Conservation (phyloP, 2,888 invertebrate genomes). For the Heliconius ismenius region DNA sequence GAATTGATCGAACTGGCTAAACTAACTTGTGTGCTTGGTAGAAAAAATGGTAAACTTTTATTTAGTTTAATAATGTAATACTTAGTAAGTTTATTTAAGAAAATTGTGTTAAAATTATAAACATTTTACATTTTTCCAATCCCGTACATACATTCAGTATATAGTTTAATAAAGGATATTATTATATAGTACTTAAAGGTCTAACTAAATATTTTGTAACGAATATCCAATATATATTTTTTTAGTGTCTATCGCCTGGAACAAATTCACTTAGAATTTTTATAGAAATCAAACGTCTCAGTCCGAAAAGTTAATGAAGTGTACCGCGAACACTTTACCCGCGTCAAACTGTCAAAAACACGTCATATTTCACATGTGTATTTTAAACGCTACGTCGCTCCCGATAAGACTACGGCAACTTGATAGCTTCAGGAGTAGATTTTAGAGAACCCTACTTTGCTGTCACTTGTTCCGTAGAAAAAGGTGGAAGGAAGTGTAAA, state of each 20-base stretch:
- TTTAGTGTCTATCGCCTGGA: constrained; percentile 4
- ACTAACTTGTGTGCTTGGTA: background rate
- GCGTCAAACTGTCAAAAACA: constrained; percentile 76
- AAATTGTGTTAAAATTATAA: too few relatives aligned
- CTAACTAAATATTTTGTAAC: background rate
- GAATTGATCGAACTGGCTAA: background rate
- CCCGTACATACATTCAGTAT: too few relatives aligned
- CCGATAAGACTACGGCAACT: constrained; percentile 58
- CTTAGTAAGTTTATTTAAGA: too few relatives aligned
- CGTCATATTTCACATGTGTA: constrained; percentile 68
- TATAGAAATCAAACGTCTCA: constrained; percentile 45
- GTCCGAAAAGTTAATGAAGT: constrained; percentile 73
- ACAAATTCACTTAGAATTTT: constrained; percentile 28
- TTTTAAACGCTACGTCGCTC: constrained; percentile 66
- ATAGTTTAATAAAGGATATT: too few relatives aligned
- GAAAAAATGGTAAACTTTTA: background rate
- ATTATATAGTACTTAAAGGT: too few relatives aligned
- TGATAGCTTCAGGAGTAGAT: constrained; percentile 45
- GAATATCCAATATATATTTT: too few relatives aligned
- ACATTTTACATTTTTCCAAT: too few relatives aligned
- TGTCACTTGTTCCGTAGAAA: constrained; percentile 63
- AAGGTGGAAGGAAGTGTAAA: constrained; percentile 70
- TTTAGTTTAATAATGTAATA: too few relatives aligned
- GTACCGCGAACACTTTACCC: constrained; percentile 72
- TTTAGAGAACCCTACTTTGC: constrained; percentile 46